Conservation (phyloP, 2,888 invertebrate species). For the Notodonta dromedarius region DNA sequence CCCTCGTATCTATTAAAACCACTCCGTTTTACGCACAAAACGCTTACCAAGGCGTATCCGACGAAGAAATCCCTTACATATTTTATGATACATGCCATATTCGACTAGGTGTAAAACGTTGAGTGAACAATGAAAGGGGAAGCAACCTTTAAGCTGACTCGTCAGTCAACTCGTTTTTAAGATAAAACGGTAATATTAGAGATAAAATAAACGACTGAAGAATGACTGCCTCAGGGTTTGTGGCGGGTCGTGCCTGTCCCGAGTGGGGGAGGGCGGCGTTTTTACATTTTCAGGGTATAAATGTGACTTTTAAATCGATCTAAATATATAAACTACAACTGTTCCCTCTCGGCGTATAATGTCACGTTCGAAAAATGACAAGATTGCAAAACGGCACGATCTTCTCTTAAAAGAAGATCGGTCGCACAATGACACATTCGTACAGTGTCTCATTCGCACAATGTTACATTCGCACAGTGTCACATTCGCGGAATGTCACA, state of each 20-base stretch:
- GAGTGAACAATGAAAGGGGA: conserved; percentile 13
- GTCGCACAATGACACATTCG: no score
- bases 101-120: conserved; percentile 3
- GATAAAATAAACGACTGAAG: conserved; percentile 66
- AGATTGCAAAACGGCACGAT: no score
- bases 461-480: no score
- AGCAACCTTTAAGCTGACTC: conserved; percentile 36
- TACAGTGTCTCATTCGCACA: no score
- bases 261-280: conserved; percentile 24
- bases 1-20: neutral
- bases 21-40: conserved; percentile 1
- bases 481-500: no score
- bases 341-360: no score
- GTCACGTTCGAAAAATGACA: no score
- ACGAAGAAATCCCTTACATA: conserved; percentile 20
- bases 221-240: conserved; percentile 48
- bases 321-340: no score
- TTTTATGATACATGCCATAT: conserved; percentile 12
- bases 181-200: conserved; percentile 65
- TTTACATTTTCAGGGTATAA: no score
- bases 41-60: neutral
- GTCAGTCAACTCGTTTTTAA: conserved; percentile 54
- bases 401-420: no score
- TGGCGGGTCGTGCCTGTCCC: conserved; percentile 31
- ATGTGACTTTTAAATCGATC: no score